Evolutionary conservation across 1,140 invertebrate genomes (phyloP), one percentile per base, ranked within the genome.

Genomic region (Papilio glaucus): DNA sequence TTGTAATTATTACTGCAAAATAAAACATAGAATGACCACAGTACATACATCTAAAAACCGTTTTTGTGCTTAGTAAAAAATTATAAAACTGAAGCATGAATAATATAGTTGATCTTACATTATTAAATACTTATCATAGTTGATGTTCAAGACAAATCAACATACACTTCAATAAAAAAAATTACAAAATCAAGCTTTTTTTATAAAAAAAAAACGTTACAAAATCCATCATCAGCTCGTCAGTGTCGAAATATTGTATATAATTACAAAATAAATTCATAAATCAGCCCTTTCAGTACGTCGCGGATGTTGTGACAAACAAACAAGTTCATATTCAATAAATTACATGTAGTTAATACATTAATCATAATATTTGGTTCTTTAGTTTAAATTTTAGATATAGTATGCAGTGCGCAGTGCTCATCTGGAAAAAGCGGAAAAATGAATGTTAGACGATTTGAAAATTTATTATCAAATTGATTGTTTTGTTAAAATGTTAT

Each of bases 361-460:
- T 87, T 90, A 86, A 88, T 86, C 85, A 88, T 91, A 89, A 84
- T 89, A 89, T 92, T 92, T 91, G 88, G 89, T 92, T 90, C 89
- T 88, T 87, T 87, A 85, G 82, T 82, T 82, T 78, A 81, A 82
- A 74, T 83, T 72, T 62, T 72, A 82, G 79, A 81, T 82, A 76
- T 78, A 86, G 67, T 78, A 77, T 80, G 75, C 78, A 79, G 86
- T 84, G 89, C 89, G 89, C 87, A 87, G 86, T 81, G 84, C 72
- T 81, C 79, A 86, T 86, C 88, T 90, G 88, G 60, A 89, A 90
- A 76, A 67, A 65, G 41, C 70, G 73, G 72, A 71, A 49, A 72
- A 70, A 62, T 62, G 15, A 57, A 29, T 37, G n/a, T n/a, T n/a
- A n/a, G n/a, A n/a, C n/a, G n/a, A n/a, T n/a, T n/a, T n/a, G n/a